phyloP scores from a whole-genome alignment of 2,113 vertebrate species.

The Struthidea cinerea region DNA sequence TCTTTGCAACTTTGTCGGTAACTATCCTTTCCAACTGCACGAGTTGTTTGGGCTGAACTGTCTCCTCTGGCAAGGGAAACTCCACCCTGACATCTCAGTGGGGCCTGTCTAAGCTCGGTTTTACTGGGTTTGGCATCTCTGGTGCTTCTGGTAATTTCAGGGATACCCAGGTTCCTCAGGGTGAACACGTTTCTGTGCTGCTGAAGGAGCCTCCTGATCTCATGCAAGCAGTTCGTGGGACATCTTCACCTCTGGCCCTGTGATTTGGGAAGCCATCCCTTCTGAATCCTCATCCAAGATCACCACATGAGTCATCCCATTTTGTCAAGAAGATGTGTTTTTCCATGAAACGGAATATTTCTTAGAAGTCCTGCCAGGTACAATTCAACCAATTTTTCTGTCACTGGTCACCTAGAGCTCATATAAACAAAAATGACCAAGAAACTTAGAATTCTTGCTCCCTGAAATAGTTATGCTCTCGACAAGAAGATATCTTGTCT shows the following conservation, averaged over 20 bases:
- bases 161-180: neutral
- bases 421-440: neutral
- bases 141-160: neutral
- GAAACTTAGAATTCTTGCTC: neutral
- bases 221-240: neutral
- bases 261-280: neutral
- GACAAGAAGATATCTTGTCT: neutral
- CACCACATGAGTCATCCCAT: neutral
- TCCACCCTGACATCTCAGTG: neutral
- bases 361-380: neutral
- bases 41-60: neutral
- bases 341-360: neutral
- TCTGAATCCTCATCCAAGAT: neutral
- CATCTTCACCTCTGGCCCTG: neutral
- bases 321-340: neutral
- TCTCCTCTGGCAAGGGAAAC: neutral
- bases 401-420: neutral
- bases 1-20: neutral
- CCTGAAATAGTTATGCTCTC: neutral
- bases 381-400: neutral
- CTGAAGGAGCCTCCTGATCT: neutral
- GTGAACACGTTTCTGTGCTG: neutral
- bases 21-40: neutral
- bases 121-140: neutral
- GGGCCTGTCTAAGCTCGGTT: neutral